Evolutionary conservation across 2,888 invertebrate species (phyloP).

Genomic region (Tiphia femorata): DNA sequence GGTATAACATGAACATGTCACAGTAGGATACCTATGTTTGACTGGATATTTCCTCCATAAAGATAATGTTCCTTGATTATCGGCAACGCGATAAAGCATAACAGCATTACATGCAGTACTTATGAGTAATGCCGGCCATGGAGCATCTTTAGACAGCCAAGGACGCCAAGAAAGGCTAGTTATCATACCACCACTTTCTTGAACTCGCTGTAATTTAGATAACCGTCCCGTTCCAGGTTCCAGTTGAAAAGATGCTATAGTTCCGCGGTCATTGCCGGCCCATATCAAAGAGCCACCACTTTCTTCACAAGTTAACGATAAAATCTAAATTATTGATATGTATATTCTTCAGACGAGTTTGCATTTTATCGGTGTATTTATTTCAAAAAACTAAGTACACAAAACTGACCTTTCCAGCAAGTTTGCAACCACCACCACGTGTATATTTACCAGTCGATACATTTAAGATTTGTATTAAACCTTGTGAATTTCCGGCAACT

Average conservation of each 20-base stretch:
- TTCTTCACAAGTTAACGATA: constrained; percentile 82
- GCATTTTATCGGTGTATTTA: background rate
- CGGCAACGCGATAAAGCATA: constrained; percentile 75
- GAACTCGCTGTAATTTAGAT: constrained; percentile 76
- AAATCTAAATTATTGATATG: constrained; percentile 61
- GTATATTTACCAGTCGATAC: constrained; percentile 88
- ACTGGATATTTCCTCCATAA: constrained; percentile 73
- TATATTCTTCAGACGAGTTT: background rate
- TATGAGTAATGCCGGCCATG: constrained; percentile 81
- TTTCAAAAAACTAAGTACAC: constrained; percentile 40
- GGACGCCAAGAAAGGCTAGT: constrained; percentile 83
- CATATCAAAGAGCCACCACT: constrained; percentile 78
- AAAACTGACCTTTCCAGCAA: constrained; percentile 70
- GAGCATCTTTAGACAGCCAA: constrained; percentile 84
- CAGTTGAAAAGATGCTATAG: constrained; percentile 78
- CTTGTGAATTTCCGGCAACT: constrained; percentile 81
- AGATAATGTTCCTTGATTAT: constrained; percentile 71
- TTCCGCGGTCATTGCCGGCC: constrained; percentile 85
- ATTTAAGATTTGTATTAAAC: constrained; percentile 84
- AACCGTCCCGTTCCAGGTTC: constrained; percentile 78
- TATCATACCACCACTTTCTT: constrained; percentile 76
- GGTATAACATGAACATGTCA: too few relatives aligned
- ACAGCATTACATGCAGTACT: constrained; percentile 84
- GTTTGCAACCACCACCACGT: constrained; percentile 72
- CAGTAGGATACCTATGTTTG: constrained; percentile 67